These are phyloP conservation scores for Dasypus novemcinctus DNA, from an alignment of 2,113 vertebrate genomes.

Conservation along the genomic window DNA sequence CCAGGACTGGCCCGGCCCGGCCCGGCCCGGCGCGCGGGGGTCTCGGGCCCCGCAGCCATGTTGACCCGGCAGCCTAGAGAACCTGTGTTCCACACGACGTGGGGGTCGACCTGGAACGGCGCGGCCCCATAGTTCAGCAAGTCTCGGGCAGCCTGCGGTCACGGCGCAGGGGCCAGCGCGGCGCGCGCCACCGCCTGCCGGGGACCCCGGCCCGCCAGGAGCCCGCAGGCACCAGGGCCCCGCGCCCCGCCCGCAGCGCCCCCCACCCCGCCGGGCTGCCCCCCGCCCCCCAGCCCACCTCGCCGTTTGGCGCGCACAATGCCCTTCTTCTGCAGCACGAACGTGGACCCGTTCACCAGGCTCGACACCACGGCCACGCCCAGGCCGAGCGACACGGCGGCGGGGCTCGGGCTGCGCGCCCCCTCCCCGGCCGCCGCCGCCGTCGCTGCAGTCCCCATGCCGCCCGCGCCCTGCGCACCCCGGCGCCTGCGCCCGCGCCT, in stretches of 20 bases:
- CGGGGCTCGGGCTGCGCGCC: slow-evolving; percentile 81
- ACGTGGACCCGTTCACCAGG: slow-evolving; percentile 95
- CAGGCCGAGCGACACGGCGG: slow-evolving; percentile 85
- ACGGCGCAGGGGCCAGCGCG: no score
- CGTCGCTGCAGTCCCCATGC: slow-evolving; percentile 68
- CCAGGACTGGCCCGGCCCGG: no score
- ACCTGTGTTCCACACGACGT: no score
- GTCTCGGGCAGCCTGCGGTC: no score
- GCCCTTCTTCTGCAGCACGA: slow-evolving; percentile 95
- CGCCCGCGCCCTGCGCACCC: slow-evolving; percentile 58
- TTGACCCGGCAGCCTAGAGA: no score
- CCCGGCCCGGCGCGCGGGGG: no score
- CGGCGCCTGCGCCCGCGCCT: background rate
- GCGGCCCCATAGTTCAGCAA: no score
- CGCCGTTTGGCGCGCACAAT: slow-evolving; percentile 90
- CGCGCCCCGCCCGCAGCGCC: background rate
- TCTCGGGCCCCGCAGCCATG: no score
- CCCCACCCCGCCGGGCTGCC: background rate
- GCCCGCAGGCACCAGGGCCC: no score
- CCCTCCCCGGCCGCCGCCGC: slow-evolving; percentile 73
- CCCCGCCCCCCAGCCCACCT: slow-evolving; percentile 82
- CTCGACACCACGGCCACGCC: slow-evolving; percentile 92
- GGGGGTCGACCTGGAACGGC: no score
- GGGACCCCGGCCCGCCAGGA: no score
- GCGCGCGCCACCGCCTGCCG: no score